Conservation (phyloP, 2,888 invertebrate species). For the Luperina nickerlii region DNA sequence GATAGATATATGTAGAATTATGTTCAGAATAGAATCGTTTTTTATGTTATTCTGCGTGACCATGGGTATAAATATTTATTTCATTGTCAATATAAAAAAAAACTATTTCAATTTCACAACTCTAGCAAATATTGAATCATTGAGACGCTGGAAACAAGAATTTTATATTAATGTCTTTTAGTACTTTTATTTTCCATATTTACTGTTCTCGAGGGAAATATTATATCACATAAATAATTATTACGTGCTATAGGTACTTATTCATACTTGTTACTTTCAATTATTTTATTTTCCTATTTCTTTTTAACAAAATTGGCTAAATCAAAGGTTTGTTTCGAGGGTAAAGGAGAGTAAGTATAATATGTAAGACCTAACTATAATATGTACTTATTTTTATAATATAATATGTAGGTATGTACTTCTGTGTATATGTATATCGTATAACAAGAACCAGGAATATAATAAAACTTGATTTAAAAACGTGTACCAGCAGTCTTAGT, state of each 20-base stretch:
- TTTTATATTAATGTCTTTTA: constrained; percentile 47
- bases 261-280: not conserved
- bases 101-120: not conserved
- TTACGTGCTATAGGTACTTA: constrained; percentile 18
- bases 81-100: not conserved
- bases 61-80: not conserved
- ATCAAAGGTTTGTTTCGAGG: not conserved
- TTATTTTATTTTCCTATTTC: not conserved
- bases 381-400: no score
- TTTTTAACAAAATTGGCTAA: not conserved
- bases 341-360: not conserved
- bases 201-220: constrained; percentile 32
- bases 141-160: constrained; percentile 37
- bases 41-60: not conserved
- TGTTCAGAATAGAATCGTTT: not conserved
- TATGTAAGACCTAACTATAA: no score
- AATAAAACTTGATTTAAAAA: constrained; percentile 3
- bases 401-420: not conserved
- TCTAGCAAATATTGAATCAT: constrained; percentile 37
- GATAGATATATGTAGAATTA: not conserved
- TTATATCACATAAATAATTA: constrained; percentile 42
- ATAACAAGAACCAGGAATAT: not conserved
- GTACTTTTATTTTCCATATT: constrained; percentile 37
- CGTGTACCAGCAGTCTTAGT: not conserved
- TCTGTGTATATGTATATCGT: not conserved